A percentile compares a stretch with the other conserved stretches of the same genome.
phyloP scores from a whole-genome alignment of 2,888 invertebrate genomes.

The Callyntrura sp. region DNA sequence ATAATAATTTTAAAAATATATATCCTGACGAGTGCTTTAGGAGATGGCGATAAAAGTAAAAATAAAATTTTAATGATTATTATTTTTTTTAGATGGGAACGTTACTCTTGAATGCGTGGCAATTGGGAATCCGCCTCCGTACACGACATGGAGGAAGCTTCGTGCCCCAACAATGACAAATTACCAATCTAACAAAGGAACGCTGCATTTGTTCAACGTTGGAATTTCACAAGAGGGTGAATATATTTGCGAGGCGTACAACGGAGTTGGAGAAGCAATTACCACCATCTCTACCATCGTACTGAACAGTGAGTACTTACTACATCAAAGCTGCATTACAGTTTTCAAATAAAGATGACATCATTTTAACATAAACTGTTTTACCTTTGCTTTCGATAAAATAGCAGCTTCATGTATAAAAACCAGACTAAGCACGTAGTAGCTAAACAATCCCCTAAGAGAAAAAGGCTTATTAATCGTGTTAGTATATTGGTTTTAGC shows the following conservation, averaged over 20 bases:
- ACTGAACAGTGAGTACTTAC: constrained; percentile 85
- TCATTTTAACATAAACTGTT: no score
- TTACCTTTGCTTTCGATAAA: no score
- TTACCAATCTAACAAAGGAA: constrained; percentile 85
- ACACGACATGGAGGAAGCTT: constrained; percentile 88
- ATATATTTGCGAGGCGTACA: constrained; percentile 92
- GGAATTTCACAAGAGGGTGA: constrained; percentile 90
- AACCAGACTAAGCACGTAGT: no score
- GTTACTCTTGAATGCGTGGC: constrained; percentile 90
- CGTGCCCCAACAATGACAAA: constrained; percentile 81
- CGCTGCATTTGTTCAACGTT: constrained; percentile 88
- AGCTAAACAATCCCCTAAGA: no score
- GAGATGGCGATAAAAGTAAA: constrained; percentile 38
- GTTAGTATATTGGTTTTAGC: constrained; percentile 42
- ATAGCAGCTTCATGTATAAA: no score
- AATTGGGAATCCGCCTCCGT: constrained; percentile 89
- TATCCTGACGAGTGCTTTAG: neutral
- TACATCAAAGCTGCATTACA: constrained; percentile 19
- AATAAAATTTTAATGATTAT: constrained; percentile 83
- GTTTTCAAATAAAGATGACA: constrained; percentile 73
- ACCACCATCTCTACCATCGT: constrained; percentile 86
- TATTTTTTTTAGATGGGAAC: constrained; percentile 88
- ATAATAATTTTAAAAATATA: neutral
- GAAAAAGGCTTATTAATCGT: no score
- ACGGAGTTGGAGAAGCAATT: constrained; percentile 87